A percentile compares a stretch with the other conserved stretches of the same genome.
Conservation (phyloP, 2,113 vertebrate genomes). For the Mugil cephalus region DNA sequence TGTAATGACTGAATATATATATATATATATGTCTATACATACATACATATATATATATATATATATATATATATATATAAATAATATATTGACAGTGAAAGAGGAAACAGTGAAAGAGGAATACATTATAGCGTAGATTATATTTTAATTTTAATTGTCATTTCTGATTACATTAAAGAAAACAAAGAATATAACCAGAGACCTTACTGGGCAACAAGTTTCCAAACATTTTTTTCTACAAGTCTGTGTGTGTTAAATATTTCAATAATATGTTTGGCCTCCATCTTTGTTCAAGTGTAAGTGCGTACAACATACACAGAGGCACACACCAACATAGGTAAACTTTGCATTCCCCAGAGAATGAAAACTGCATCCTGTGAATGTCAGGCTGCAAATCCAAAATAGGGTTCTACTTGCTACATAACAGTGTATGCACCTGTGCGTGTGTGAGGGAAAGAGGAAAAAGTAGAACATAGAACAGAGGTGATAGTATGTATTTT, state of each 20-base stretch:
- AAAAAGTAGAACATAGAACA: constrained; percentile 20
- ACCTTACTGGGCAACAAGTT: too few species aligned
- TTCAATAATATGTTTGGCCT: not conserved
- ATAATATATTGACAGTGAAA: too few species aligned
- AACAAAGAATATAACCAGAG: too few species aligned
- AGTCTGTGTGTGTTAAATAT: not conserved
- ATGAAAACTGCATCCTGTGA: not conserved
- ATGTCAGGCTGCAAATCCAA: not conserved
- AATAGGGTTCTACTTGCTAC: not conserved
- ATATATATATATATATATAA: too few species aligned
- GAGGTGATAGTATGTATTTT: constrained; percentile 1
- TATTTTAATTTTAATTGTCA: not conserved
- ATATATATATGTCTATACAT: too few species aligned
- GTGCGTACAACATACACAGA: not conserved
- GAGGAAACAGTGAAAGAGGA: too few species aligned
- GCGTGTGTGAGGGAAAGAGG: constrained; percentile 25
- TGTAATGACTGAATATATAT: too few species aligned
- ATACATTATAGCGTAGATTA: too few species aligned
- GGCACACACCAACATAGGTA: not conserved
- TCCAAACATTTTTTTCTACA: too few species aligned
- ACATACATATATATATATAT: too few species aligned
- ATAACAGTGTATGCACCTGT: not conserved
- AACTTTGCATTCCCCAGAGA: not conserved
- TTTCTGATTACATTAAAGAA: not conserved
- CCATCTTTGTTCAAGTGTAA: not conserved